Base-by-base conservation (phyloP, 2,113 vertebrate species). In the Callionymus lyra region DNA sequence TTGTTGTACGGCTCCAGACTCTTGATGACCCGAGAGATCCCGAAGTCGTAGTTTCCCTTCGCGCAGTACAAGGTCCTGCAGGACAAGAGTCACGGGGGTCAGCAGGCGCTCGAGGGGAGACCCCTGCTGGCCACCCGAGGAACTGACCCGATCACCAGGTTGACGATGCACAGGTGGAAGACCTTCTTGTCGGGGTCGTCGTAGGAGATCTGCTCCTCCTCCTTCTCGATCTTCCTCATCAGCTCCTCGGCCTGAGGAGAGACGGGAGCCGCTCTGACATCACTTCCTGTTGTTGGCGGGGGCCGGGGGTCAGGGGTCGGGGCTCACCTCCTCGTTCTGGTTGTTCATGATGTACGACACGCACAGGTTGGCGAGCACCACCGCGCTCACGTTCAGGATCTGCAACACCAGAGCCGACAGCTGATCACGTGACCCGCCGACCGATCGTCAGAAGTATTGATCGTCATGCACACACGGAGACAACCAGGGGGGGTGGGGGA, bases 181-280 rank as follows among this genome's bases (percentile, higher is more conserved):
- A 82, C 84, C 47, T 97, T 98, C 80, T 89, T 93, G 16, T 93
- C 88, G 0, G 94, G 93, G 33, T 92, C 80, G 1, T 88, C 83
- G 10, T 90, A 94, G 6, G 92, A 93, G 27, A 93, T 79, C 57
- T 93, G 90, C 52, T 98, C 92, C 59, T 98, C 94, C 47, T 92
- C 93, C 50, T 97, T 96, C 73, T 97, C 94, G 0, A 98, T 97
- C 72, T 93, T 95, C 54, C 86, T 90, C 93, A 98, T 95, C 72
- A 98, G 68, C 52, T 97, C 93, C 59, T 98, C 93, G 0, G 94
- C 94, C 10, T 90, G 53, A 18, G 2, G 1, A 51, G 1, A 27
- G 21, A 27, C 21, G n/a, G n/a, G n/a, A 27, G 21, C 21, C 5
- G 10, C 38, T 18, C 10, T 39, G 5, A 5, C 13, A n/a, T 13